phyloP scores from a whole-genome alignment of 2,113 vertebrate species.

The Triplophysa siluroides region DNA sequence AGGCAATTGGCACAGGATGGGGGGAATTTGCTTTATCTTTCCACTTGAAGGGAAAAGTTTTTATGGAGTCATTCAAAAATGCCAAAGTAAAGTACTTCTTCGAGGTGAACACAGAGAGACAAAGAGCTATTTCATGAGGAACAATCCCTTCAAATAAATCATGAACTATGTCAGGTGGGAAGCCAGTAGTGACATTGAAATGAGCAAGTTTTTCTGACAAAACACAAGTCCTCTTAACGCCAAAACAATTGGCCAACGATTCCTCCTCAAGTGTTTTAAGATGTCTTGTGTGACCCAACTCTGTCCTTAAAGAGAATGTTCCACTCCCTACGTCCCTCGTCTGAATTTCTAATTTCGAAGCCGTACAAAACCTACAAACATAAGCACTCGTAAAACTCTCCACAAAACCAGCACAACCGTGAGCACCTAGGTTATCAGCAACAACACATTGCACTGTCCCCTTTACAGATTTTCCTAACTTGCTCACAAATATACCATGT shows the following conservation, averaged over 20 bases:
- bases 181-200: slow-evolving; percentile 14
- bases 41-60: slow-evolving; percentile 5
- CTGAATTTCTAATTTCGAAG: slow-evolving; percentile 9
- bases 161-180: slow-evolving; percentile 6
- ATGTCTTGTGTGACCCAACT: neutral
- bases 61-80: neutral
- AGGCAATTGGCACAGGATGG: neutral
- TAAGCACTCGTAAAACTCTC: slow-evolving; percentile 4
- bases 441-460: neutral
- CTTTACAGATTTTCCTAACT: slow-evolving; percentile 11
- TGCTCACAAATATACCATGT: neutral
- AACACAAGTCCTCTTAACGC: slow-evolving; percentile 5
- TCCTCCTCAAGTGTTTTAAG: slow-evolving; percentile 11
- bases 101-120: slow-evolving; percentile 8
- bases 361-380: slow-evolving; percentile 10
- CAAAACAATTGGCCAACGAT: slow-evolving; percentile 5
- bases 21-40: slow-evolving; percentile 10
- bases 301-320: slow-evolving; percentile 9
- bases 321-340: neutral
- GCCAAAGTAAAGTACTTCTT: neutral
- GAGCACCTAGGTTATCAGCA: slow-evolving; percentile 5
- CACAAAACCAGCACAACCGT: slow-evolving; percentile 11
- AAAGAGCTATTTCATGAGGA: slow-evolving; percentile 14
- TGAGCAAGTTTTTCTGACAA: neutral
- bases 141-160: slow-evolving; percentile 12